phyloP scores from a whole-genome alignment of 1,140 invertebrate species.

The Cydia splendana region DNA sequence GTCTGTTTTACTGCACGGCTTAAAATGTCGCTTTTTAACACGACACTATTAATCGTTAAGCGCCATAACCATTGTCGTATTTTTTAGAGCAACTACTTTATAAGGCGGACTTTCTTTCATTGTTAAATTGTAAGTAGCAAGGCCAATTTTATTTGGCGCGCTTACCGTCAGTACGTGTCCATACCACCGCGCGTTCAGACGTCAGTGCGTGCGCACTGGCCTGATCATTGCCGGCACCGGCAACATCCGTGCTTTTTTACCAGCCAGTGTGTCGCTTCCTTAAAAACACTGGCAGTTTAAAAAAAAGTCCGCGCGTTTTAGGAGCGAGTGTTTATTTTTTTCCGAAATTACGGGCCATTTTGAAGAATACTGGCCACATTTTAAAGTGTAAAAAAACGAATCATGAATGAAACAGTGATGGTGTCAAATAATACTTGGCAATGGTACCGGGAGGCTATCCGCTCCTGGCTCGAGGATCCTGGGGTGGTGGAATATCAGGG shows the following conservation, averaged over 20 bases:
- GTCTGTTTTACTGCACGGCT: too few relatives aligned
- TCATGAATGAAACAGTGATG: slow-evolving; percentile 63
- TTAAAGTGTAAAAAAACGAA: slow-evolving; percentile 40
- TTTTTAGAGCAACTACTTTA: too few relatives aligned
- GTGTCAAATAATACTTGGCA: slow-evolving; percentile 58
- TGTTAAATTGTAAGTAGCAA: background rate
- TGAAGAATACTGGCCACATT: background rate
- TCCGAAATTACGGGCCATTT: background rate
- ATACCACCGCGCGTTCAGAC: background rate
- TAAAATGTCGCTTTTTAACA: too few relatives aligned
- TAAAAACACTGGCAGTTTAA: background rate
- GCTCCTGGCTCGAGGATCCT: slow-evolving; percentile 74
- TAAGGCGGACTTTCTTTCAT: background rate
- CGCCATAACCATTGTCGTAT: too few relatives aligned
- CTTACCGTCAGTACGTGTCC: background rate
- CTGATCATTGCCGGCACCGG: background rate
- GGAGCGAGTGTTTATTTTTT: background rate
- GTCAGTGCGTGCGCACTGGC: background rate
- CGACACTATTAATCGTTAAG: too few relatives aligned
- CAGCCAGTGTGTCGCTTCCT: background rate
- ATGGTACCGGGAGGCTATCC: slow-evolving; percentile 60
- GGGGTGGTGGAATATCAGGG: slow-evolving; percentile 63
- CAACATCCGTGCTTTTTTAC: background rate
- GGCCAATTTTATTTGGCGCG: background rate
- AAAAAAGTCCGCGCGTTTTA: background rate